Base-by-base conservation (phyloP, 2,113 vertebrate genomes). In the Tapirus terrestris region DNA sequence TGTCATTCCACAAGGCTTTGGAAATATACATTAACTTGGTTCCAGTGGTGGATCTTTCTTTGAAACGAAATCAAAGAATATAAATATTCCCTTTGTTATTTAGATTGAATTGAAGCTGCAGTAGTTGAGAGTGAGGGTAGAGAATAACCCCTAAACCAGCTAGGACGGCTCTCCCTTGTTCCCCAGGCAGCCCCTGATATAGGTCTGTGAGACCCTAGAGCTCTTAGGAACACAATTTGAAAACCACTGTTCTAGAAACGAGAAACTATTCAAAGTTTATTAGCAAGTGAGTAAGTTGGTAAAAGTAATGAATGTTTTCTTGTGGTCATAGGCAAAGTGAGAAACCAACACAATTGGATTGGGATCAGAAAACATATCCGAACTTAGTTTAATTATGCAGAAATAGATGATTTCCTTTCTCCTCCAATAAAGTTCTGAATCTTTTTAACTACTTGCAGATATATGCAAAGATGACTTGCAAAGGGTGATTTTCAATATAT, bases 361-460 rank as follows among this genome's bases (percentile, higher is more conserved):
- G 51, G 18, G 60, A 89, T 83, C 83, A 94, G 60, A 91, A 97
- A 91, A 51, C 18, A 25, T 67, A 68, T 68, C 89, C 67, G 72
- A 89, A 4, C 12, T 63, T 83, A 72, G 53, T 84, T 93, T 89
- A 61, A 80, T 94, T 79, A 83, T 23, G 5, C 21, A 97, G 33
- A 91, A 92, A 93, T 60, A 76, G 75, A 58, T 76, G 17, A 31
- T 95, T 91, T 95, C 43, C 45, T 96, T 92, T 94, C 67, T 94
- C 23, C 31, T 65, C 23, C 67, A 81, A n/a, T 90, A 36, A 94
- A 92, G 72, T 83, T 96, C 56, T 79, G 16, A 89, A 65, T 79
- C 11, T 83, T 96, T 91, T 86, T 72, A 96, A 94, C 90, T 85
- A 43, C 11, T 95, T 94, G 72, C 83, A 97, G 95, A 91, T 60